phyloP scores from a whole-genome alignment of 2,888 invertebrate species.

The Machimus rusticus region DNA sequence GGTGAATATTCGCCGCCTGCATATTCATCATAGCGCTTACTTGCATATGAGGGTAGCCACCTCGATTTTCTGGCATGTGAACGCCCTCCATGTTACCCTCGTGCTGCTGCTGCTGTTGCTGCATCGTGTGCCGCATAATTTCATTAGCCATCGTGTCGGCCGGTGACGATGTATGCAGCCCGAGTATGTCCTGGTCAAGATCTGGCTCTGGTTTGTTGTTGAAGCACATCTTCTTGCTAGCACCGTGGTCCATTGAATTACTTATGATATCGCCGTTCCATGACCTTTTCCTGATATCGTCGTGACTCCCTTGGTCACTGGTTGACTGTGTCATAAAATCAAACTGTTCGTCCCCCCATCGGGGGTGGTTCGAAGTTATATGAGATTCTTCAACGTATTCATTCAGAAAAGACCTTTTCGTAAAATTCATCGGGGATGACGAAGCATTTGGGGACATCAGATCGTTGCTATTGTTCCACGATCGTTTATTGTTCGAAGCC shows the following conservation, averaged over 20 bases:
- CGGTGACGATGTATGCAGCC: slow-evolving; percentile 31
- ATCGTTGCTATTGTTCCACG: slow-evolving; percentile 46
- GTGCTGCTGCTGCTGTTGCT: slow-evolving; percentile 21
- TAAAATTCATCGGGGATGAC: slow-evolving; percentile 47
- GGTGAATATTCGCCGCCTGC: slow-evolving; percentile 29
- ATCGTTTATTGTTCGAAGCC: slow-evolving; percentile 45
- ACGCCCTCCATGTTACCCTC: background rate
- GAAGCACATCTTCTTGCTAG: slow-evolving; percentile 49
- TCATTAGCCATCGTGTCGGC: slow-evolving; percentile 43
- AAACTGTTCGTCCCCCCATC: slow-evolving; percentile 40
- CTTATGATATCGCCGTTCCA: slow-evolving; percentile 49
- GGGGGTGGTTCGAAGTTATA: slow-evolving; percentile 44
- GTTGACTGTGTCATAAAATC: slow-evolving; percentile 37
- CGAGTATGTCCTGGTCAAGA: slow-evolving; percentile 47
- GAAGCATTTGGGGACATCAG: slow-evolving; percentile 48
- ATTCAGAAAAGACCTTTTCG: slow-evolving; percentile 48
- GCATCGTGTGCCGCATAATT: slow-evolving; percentile 43
- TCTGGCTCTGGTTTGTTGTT: slow-evolving; percentile 44
- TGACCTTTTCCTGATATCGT: slow-evolving; percentile 46
- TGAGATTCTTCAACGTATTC: slow-evolving; percentile 46
- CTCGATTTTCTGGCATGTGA: slow-evolving; percentile 13
- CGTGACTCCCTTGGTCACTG: slow-evolving; percentile 5
- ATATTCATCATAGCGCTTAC: slow-evolving; percentile 45
- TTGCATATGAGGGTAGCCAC: slow-evolving; percentile 38
- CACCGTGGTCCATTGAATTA: slow-evolving; percentile 43